Base-by-base conservation (phyloP, 1,140 invertebrate species). In the Harlomillsia oculata region DNA sequence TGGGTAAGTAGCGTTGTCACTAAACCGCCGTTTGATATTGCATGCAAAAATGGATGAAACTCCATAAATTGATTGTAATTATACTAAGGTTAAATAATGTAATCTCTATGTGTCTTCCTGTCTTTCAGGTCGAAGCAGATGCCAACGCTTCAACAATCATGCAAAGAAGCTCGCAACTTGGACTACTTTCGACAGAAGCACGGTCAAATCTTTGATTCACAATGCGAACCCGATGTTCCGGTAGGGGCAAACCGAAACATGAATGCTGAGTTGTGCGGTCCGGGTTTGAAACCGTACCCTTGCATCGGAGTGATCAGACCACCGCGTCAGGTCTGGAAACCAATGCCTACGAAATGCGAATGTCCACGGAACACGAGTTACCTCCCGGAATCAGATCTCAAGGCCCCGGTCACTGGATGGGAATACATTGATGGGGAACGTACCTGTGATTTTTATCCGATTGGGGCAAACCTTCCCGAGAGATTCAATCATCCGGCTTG, bases 391-490 rank as follows among this genome's bases (percentile, higher is more conserved):
- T 28, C 40, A n/a, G 49, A 54, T 16, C 36, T 53, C 28, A 16
- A 45, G 8, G 53, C 52, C n/a, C 60, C 54, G n/a, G 41, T 62
- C 1, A 62, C 60, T 26, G 60, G 64, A 14, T 40, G 60, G 44
- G 64, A 65, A 53, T 62, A 40, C 48, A 53, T 59, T 4, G 54
- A 62, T 14, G 60, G 60, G 8, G 53, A 58, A 34, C 18, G 45
- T 40, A 65, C 64, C 16, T 60, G 64, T 45, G 64, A 65, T 43
- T 39, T 60, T 9, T 65, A 65, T 30, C 56, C 57, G 0, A 62
- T 62, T 44, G 43, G 48, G 18, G 29, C 16, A 21, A 40, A 60
- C 43, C 36, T 65, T 1, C 64, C 64, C 3, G 13, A 16, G 2
- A 41, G 64, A 32, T 65, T 65, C 21, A 53, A 62, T 29, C 60